Evolutionary conservation across 2,113 vertebrate species (phyloP).

Genomic region (Notiomystis cincta): DNA sequence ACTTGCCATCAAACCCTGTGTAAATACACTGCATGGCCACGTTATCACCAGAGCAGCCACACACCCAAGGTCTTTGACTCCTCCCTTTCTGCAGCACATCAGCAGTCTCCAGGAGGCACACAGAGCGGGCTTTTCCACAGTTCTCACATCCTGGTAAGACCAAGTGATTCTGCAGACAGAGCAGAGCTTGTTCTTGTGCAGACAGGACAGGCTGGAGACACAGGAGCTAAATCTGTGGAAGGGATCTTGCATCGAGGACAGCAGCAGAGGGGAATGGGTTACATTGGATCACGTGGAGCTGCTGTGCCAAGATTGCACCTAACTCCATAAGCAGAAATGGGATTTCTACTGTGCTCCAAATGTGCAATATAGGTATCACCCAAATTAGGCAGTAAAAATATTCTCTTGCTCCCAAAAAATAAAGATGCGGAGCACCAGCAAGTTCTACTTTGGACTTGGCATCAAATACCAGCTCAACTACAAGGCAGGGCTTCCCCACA

Average conservation of each 20-base stretch:
- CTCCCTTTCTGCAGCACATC: background rate
- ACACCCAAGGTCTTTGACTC: background rate
- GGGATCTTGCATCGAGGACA: accelerated
- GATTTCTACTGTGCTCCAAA: background rate
- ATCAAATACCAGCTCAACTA: accelerated
- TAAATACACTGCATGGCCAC: accelerated
- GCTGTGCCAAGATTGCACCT: background rate
- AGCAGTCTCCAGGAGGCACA: background rate
- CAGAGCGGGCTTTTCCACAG: accelerated
- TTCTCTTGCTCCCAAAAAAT: background rate
- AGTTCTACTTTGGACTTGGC: accelerated
- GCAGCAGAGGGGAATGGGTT: background rate
- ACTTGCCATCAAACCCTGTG: background rate
- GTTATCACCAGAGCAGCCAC: background rate
- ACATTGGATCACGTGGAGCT: background rate
- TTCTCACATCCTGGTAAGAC: background rate
- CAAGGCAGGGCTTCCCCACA: background rate
- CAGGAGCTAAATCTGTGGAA: background rate
- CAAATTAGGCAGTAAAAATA: background rate
- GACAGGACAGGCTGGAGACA: background rate
- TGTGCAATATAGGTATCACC: background rate
- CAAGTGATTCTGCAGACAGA: background rate
- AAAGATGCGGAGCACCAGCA: background rate
- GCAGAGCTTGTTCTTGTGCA: background rate
- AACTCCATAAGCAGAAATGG: accelerated